Evolutionary conservation across 2,888 invertebrate species (phyloP).

Genomic region (Drosophila infuscata): DNA sequence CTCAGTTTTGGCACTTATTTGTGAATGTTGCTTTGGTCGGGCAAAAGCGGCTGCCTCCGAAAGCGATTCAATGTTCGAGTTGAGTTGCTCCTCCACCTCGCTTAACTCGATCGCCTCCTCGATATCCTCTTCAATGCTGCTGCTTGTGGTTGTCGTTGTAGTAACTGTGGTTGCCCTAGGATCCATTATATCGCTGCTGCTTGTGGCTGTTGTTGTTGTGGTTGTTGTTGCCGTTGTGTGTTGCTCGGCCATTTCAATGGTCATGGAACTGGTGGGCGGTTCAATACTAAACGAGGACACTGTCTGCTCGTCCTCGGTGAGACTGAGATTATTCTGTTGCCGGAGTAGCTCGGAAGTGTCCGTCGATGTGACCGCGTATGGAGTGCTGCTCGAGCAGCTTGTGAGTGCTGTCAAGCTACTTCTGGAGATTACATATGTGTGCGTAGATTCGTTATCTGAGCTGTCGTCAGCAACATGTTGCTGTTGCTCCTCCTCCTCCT

Average conservation of each 20-base stretch:
- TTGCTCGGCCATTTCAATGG: conserved; percentile 82
- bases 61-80: conserved; percentile 52
- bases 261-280: conserved; percentile 81
- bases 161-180: conserved; percentile 51
- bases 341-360: conserved; percentile 69
- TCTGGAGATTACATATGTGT: conserved; percentile 75
- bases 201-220: conserved; percentile 50
- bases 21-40: conserved; percentile 29
- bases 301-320: conserved; percentile 70
- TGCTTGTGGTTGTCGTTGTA: conserved; percentile 68
- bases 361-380: conserved; percentile 69
- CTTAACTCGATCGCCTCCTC: conserved; percentile 83
- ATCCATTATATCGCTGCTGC: conserved; percentile 56
- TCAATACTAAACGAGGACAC: conserved; percentile 75
- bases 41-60: conserved; percentile 54
- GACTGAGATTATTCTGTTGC: conserved; percentile 71
- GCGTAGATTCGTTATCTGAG: conserved; percentile 63
- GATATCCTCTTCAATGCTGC: conserved; percentile 84
- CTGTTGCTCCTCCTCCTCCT: conserved; percentile 5
- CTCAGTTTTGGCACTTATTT: conserved; percentile 61
- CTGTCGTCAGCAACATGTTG: conserved; percentile 58
- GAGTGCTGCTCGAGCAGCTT: conserved; percentile 65
- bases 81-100: conserved; percentile 77
- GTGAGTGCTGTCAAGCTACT: conserved; percentile 58
- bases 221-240: conserved; percentile 48